Evolutionary conservation across 2,797 vertebrate species (phyloP).

Genomic region (Catharus ustulatus): DNA sequence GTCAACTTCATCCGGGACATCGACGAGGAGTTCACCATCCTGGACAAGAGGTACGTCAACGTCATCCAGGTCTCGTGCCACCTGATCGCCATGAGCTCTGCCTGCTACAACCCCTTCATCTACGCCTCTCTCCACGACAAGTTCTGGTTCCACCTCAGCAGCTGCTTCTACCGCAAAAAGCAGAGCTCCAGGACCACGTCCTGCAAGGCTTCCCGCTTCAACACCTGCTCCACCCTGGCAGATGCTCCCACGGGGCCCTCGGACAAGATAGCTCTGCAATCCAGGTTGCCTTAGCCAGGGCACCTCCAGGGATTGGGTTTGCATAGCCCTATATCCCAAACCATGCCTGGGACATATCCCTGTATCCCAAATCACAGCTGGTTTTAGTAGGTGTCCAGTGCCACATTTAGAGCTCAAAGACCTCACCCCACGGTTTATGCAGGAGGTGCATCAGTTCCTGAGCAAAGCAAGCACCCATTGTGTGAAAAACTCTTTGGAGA

Average conservation of each 20-base stretch:
- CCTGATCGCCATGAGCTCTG: conserved; percentile 88
- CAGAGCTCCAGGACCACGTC: conserved; percentile 68
- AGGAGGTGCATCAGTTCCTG: background rate
- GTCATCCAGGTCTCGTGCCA: conserved; percentile 89
- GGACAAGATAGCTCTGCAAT: conserved; percentile 71
- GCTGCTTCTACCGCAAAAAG: conserved; percentile 72
- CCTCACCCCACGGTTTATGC: rapidly evolving
- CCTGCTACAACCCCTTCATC: conserved; percentile 92
- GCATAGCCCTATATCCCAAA: background rate
- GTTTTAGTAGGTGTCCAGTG: rapidly evolving
- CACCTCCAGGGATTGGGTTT: rapidly evolving
- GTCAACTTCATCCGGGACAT: conserved; percentile 90
- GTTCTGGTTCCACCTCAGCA: conserved; percentile 81
- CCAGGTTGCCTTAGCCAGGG: background rate
- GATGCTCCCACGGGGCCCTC: conserved; percentile 68
- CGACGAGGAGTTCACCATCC: conserved; percentile 85
- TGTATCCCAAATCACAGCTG: rapidly evolving
- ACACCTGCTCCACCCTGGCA: conserved; percentile 76
- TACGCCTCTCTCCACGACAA: conserved; percentile 88
- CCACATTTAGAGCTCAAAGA: background rate
- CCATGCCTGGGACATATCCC: background rate
- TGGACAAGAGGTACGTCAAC: conserved; percentile 86
- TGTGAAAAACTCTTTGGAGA: background rate
- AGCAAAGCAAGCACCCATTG: background rate
- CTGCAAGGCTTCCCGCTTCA: conserved; percentile 73